Percentiles rank a stretch among this genome's conserved stretches.
phyloP scores from a whole-genome alignment of 2,888 invertebrate species.

The Aquatica leii region DNA sequence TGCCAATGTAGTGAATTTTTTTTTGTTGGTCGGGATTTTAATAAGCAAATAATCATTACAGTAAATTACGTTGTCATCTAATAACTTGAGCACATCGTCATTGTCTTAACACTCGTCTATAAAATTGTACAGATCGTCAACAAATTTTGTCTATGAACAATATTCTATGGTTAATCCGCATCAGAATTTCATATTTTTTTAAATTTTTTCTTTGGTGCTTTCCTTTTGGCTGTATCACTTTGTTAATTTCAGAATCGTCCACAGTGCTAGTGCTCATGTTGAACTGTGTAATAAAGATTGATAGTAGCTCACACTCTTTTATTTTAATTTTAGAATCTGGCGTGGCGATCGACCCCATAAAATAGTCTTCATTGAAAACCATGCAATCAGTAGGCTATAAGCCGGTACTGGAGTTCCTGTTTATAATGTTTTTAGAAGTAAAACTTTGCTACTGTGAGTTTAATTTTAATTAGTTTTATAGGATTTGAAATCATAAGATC shows the following conservation, averaged over 20 bases:
- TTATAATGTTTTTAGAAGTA: not conserved
- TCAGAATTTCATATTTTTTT: too few relatives aligned
- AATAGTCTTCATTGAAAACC: not conserved
- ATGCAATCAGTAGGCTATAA: not conserved
- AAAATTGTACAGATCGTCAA: too few relatives aligned
- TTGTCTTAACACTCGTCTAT: too few relatives aligned
- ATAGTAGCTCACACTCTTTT: not conserved
- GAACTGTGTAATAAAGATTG: not conserved
- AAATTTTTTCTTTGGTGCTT: too few relatives aligned
- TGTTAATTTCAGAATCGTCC: not conserved
- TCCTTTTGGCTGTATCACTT: too few relatives aligned
- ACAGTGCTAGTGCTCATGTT: not conserved
- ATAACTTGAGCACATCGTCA: too few relatives aligned
- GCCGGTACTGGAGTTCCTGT: not conserved
- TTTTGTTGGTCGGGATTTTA: too few relatives aligned
- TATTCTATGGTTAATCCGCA: too few relatives aligned
- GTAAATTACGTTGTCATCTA: too few relatives aligned
- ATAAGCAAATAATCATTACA: too few relatives aligned
- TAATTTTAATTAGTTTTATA: conserved; percentile 25
- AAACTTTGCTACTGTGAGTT: conserved; percentile 11
- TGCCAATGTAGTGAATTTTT: too few relatives aligned
- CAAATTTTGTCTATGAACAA: too few relatives aligned
- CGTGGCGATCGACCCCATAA: not conserved
- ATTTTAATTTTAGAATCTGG: not conserved
- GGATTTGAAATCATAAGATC: conserved; percentile 4